These are phyloP conservation scores for Nasonia longicornis DNA, from an alignment of 1,140 invertebrate species.

Conservation along the genomic window DNA sequence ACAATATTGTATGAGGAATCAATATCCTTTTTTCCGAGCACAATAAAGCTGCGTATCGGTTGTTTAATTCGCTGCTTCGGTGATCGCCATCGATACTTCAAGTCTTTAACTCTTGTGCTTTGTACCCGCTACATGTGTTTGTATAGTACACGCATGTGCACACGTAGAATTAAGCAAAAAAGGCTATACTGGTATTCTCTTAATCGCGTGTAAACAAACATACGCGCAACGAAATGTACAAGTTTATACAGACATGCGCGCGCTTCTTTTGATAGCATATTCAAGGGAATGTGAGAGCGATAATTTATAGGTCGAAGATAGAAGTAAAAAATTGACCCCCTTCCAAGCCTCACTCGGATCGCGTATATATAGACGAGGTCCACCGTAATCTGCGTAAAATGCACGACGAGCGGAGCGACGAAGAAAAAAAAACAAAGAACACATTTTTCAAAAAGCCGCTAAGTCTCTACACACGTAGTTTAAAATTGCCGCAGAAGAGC, in stretches of 20 bases:
- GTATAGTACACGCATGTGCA: background rate
- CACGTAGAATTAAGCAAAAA: background rate
- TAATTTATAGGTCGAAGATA: background rate
- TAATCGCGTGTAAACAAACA: background rate
- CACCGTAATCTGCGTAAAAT: background rate
- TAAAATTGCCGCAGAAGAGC: background rate
- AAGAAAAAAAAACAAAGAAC: no score
- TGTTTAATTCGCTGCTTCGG: background rate
- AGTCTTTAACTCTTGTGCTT: constrained; percentile 13
- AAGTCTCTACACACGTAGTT: background rate
- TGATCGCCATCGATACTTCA: background rate
- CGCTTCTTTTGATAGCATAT: background rate
- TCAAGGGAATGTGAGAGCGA: background rate
- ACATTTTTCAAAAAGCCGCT: background rate
- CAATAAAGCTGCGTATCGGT: no score
- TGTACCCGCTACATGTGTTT: background rate
- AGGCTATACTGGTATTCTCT: background rate
- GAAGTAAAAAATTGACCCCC: background rate
- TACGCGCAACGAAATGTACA: background rate
- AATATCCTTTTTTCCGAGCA: no score
- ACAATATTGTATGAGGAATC: background rate
- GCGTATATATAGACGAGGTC: background rate
- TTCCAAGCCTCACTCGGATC: background rate
- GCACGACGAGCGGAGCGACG: no score
- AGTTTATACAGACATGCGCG: background rate